Evolutionary conservation across 2,113 vertebrate genomes (phyloP).

Genomic region (Miniopterus natalensis): DNA sequence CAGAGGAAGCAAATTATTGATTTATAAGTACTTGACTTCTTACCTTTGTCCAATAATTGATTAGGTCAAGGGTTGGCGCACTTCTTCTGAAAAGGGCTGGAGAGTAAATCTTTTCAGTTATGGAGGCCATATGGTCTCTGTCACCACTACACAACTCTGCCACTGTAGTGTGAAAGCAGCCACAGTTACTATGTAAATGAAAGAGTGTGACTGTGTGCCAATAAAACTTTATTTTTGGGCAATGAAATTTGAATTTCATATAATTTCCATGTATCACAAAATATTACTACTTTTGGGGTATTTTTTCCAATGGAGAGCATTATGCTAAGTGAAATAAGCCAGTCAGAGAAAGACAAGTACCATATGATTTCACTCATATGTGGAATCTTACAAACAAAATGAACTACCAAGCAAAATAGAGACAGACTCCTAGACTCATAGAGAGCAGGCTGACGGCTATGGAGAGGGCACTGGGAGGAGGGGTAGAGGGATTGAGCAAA

Average conservation of each 20-base stretch:
- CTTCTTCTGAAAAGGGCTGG: neutral
- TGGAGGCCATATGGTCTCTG: constrained; percentile 39
- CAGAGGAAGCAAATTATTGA: constrained; percentile 31
- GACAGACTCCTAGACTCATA: neutral
- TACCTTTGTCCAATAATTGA: constrained; percentile 32
- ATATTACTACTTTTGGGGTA: neutral
- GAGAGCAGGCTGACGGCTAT: neutral
- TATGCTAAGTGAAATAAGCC: neutral
- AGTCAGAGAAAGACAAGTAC: neutral
- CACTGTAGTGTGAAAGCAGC: neutral
- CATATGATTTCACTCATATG: neutral
- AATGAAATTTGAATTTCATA: constrained; percentile 52
- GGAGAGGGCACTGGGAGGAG: neutral
- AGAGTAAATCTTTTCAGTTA: constrained; percentile 20
- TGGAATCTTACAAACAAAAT: neutral
- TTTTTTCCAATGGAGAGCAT: neutral
- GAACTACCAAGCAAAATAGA: neutral
- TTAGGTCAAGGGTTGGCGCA: constrained; percentile 23
- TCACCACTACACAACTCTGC: neutral
- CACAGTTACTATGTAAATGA: neutral
- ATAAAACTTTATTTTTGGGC: constrained; percentile 67
- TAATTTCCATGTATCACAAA: constrained; percentile 44
- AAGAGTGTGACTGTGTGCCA: constrained; percentile 14
- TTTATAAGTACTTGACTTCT: constrained; percentile 38
- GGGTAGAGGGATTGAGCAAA: neutral